phyloP scores from a whole-genome alignment of 37 sponge, comb jelly and placozoan species.

The Cladorhizidae sp. region DNA sequence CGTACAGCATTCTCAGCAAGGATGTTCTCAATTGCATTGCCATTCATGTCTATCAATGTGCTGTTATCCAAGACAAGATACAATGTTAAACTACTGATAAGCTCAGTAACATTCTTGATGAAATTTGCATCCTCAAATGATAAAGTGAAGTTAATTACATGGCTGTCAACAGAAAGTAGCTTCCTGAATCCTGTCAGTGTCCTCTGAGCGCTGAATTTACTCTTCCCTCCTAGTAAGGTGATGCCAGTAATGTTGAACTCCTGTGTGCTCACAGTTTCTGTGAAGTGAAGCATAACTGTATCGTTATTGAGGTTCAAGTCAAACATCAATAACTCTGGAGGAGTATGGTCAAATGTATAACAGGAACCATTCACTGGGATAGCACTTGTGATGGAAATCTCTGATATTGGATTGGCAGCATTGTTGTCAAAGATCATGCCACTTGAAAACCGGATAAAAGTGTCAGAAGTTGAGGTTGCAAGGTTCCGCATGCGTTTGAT shows the following conservation, averaged over 20 bases:
- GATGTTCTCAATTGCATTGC: conserved; percentile 60
- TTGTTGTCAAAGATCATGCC: conserved; percentile 82
- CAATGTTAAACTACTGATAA: conserved; percentile 54
- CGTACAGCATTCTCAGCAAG: conserved; percentile 19
- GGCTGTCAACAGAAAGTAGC: conserved; percentile 33
- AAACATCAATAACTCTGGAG: conserved; percentile 63
- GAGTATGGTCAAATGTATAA: conserved; percentile 73
- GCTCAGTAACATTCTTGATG: conserved; percentile 65
- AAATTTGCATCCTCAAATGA: conserved; percentile 78
- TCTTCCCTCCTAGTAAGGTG: conserved; percentile 47
- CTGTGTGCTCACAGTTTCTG: conserved; percentile 73
- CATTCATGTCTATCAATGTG: conserved; percentile 74
- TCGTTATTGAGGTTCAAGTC: conserved; percentile 78
- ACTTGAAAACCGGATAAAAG: conserved; percentile 49
- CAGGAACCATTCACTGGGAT: conserved; percentile 57
- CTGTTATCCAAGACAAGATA: conserved; percentile 62
- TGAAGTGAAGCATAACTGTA: conserved; percentile 72
- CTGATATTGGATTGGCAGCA: conserved; percentile 56
- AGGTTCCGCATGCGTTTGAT: conserved; percentile 64
- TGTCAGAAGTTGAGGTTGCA: conserved; percentile 62
- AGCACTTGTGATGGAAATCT: conserved; percentile 25
- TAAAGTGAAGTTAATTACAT: conserved; percentile 51
- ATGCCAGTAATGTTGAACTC: conserved; percentile 73
- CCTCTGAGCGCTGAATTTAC: conserved; percentile 27
- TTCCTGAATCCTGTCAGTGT: conserved; percentile 55